Percentiles rank a stretch among this genome's conserved stretches.
phyloP scores from a whole-genome alignment of 2,797 vertebrate genomes.

The Remorina albescens region DNA sequence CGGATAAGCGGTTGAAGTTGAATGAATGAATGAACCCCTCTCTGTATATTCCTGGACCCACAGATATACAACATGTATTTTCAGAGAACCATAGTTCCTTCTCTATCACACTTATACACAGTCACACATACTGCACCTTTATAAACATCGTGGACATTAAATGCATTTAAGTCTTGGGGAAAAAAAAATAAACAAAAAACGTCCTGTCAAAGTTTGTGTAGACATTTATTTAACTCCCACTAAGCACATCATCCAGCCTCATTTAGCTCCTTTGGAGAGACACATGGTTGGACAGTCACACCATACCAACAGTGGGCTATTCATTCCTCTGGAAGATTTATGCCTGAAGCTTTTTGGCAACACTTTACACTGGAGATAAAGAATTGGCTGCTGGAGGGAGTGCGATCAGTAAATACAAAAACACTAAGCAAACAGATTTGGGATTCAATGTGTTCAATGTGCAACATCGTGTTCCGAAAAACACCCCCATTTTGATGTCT shows the following conservation, averaged over 20 bases:
- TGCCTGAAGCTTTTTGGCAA: constrained; percentile 70
- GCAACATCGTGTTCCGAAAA: constrained; percentile 54
- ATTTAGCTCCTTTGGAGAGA: constrained; percentile 64
- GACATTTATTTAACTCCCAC: constrained; percentile 48
- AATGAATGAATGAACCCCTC: too few species aligned
- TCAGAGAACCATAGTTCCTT: neutral
- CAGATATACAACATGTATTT: neutral
- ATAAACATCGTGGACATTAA: neutral
- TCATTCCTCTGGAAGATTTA: constrained; percentile 71
- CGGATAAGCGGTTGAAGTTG: too few species aligned
- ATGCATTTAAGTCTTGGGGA: constrained; percentile 32
- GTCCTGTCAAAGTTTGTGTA: constrained; percentile 22
- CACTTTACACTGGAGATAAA: constrained; percentile 65
- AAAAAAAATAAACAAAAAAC: neutral
- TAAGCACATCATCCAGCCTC: constrained; percentile 60
- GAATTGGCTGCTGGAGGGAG: constrained; percentile 53
- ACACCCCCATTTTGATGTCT: constrained; percentile 53
- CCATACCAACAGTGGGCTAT: constrained; percentile 56
- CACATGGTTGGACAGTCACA: constrained; percentile 60
- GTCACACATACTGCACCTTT: neutral
- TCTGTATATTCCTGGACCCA: neutral
- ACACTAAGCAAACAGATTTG: constrained; percentile 58
- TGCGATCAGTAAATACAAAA: constrained; percentile 66
- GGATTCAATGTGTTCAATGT: constrained; percentile 53
- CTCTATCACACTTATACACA: neutral